phyloP scores from a whole-genome alignment of 2,797 vertebrate species.

The Apodemus agrarius region DNA sequence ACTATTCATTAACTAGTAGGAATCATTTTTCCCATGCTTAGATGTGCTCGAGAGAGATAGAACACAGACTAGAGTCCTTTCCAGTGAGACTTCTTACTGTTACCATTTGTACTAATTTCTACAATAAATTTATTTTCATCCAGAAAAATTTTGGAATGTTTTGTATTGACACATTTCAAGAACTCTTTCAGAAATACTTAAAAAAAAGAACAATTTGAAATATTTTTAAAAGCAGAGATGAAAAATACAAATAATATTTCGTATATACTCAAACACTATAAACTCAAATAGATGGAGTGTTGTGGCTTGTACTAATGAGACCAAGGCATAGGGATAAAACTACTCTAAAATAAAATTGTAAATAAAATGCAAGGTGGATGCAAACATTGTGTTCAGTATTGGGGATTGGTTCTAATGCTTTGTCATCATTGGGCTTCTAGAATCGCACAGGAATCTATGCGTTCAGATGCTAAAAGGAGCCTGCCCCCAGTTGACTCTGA shows the following conservation, averaged over 20 bases:
- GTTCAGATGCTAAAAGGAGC: background rate
- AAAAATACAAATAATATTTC: background rate
- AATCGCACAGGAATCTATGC: background rate
- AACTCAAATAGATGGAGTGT: background rate
- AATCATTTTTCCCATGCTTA: background rate
- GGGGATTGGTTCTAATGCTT: background rate
- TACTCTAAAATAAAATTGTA: background rate
- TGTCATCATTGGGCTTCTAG: background rate
- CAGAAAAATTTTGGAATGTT: background rate
- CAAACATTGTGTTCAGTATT: background rate
- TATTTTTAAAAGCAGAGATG: background rate
- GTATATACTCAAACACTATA: background rate
- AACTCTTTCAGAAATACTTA: background rate
- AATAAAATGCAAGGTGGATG: background rate
- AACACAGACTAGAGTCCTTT: background rate
- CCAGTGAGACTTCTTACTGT: background rate
- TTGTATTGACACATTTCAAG: background rate
- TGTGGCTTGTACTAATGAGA: background rate
- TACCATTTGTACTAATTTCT: background rate
- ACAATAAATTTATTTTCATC: background rate
- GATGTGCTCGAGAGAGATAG: background rate
- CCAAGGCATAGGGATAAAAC: background rate
- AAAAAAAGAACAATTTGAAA: background rate
- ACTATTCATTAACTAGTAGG: background rate
- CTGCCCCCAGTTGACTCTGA: background rate